A percentile compares a stretch with the other conserved stretches of the same genome.
Conservation (phyloP, 2,797 vertebrate species). For the Sibirionetta formosa region DNA sequence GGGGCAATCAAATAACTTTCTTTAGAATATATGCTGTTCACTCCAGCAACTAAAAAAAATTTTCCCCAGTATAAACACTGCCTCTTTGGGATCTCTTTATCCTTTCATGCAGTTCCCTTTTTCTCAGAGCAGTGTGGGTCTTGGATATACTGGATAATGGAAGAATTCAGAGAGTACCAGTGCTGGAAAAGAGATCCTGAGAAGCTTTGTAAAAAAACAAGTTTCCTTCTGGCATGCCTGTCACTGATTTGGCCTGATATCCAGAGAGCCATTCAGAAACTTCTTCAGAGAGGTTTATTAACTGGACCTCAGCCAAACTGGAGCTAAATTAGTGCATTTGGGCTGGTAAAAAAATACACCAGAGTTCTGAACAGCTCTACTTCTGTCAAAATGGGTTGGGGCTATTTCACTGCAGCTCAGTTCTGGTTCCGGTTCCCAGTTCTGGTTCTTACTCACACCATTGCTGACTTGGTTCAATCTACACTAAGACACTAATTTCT, state of each 20-base stretch:
- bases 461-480: background rate
- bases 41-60: background rate
- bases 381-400: background rate
- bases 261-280: background rate
- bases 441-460: background rate
- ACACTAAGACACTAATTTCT: background rate
- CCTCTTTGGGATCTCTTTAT: background rate
- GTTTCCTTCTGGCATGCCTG: background rate
- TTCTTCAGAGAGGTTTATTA: background rate
- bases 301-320: background rate
- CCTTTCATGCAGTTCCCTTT: background rate
- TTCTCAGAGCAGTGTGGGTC: background rate
- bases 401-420: background rate
- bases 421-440: background rate
- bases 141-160: background rate
- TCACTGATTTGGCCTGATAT: background rate
- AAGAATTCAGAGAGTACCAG: background rate
- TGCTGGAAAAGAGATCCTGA: background rate
- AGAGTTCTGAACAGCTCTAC: background rate
- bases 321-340: background rate
- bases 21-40: background rate
- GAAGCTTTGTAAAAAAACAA: background rate
- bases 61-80: background rate
- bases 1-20: background rate
- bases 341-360: fast-evolving